phyloP scores from a whole-genome alignment of 2,888 invertebrate species.

The Coenonympha glycerion region DNA sequence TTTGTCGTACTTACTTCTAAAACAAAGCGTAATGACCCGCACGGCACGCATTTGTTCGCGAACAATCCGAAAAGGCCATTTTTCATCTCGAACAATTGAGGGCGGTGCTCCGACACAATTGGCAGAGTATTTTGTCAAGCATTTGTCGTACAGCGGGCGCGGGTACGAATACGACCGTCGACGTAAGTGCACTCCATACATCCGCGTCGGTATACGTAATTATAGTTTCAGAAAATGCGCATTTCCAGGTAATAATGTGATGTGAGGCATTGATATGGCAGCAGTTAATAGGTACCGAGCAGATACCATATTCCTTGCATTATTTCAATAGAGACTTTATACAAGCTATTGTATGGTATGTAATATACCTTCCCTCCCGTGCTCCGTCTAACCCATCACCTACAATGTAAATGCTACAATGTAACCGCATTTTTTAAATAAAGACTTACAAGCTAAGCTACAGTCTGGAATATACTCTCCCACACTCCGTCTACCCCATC shows the following conservation, averaged over 20 bases:
- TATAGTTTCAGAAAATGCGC: conserved; percentile 17
- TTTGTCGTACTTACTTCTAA: conserved; percentile 70
- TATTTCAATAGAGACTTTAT: too few species aligned
- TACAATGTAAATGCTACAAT: too few species aligned
- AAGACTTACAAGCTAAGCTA: too few species aligned
- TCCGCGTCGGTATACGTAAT: conserved; percentile 29
- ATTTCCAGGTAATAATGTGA: neutral
- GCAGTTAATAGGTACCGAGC: neutral
- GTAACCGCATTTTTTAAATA: too few species aligned
- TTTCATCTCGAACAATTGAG: conserved; percentile 74
- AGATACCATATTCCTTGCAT: too few species aligned
- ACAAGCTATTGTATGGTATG: too few species aligned
- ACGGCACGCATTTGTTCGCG: conserved; percentile 73
- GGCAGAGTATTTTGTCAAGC: conserved; percentile 74
- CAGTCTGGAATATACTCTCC: too few species aligned
- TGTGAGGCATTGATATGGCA: neutral
- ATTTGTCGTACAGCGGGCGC: conserved; percentile 62
- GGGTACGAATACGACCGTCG: conserved; percentile 52
- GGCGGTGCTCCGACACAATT: conserved; percentile 72
- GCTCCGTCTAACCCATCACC: too few species aligned
- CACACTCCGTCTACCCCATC: too few species aligned
- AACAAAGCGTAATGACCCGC: conserved; percentile 75
- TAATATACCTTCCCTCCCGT: too few species aligned
- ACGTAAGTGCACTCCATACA: conserved; percentile 61
- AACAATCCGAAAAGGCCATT: conserved; percentile 74